phyloP scores from a whole-genome alignment of 2,797 vertebrate genomes.

The Brachyrhaphis roseni region DNA sequence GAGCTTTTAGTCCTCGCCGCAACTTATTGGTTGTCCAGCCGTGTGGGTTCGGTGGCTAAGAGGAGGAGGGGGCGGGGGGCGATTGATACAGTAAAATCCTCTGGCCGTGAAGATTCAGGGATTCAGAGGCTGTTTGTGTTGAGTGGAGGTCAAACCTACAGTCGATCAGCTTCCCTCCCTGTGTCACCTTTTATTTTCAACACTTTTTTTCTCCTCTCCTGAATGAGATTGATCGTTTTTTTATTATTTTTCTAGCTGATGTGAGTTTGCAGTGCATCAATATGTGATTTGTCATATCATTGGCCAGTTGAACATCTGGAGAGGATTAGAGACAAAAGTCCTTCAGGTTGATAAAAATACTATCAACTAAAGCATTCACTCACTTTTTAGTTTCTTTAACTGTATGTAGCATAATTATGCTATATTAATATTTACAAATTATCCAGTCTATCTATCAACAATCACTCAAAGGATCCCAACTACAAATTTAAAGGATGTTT shows the following conservation, averaged over 20 bases:
- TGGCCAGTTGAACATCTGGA: constrained; percentile 31
- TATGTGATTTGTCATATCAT: constrained; percentile 49
- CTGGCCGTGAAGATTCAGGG: constrained; percentile 25
- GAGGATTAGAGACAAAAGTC: neutral
- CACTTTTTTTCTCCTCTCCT: constrained; percentile 15
- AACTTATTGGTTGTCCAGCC: constrained; percentile 68
- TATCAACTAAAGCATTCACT: constrained; percentile 14
- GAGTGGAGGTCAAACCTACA: constrained; percentile 60
- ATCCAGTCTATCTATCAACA: neutral
- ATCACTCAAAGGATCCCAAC: neutral
- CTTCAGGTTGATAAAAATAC: constrained; percentile 8
- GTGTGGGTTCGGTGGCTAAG: constrained; percentile 59
- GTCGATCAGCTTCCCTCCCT: constrained; percentile 61
- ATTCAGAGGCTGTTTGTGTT: constrained; percentile 33
- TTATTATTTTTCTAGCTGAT: constrained; percentile 30
- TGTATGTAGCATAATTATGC: neutral
- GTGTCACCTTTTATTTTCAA: constrained; percentile 39
- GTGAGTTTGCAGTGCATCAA: constrained; percentile 26
- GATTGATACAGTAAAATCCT: constrained; percentile 64
- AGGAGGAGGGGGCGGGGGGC: constrained; percentile 37
- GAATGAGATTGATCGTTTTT: constrained; percentile 57
- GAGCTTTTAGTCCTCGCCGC: constrained; percentile 69
- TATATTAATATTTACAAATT: neutral
- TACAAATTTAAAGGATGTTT: neutral
- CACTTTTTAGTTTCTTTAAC: neutral